Percentiles rank a stretch among this genome's conserved stretches.
These are phyloP conservation scores for Apodemus speciosus DNA, from an alignment of 2,113 vertebrate species.

Conservation along the genomic window DNA sequence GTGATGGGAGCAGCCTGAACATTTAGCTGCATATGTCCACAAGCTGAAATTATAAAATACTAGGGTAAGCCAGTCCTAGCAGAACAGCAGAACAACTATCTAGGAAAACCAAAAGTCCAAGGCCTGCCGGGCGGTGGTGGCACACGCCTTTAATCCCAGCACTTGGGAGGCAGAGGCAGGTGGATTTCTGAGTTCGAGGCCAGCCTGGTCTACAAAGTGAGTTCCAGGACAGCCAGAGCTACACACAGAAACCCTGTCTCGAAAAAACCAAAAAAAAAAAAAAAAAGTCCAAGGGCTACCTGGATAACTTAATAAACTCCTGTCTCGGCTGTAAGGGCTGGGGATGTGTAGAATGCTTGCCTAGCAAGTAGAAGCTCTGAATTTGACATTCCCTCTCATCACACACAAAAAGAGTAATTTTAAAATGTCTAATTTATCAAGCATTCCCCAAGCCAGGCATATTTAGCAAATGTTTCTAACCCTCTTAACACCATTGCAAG, in stretches of 20 bases:
- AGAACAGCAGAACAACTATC: background rate
- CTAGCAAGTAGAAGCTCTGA: background rate
- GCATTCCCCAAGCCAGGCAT: background rate
- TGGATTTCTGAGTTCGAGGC: too few relatives aligned
- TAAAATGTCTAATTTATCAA: background rate
- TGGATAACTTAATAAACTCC: background rate
- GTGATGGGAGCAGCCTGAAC: background rate
- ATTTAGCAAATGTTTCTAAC: conserved; percentile 1
- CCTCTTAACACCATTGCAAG: background rate
- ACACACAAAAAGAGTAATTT: background rate
- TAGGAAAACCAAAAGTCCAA: background rate
- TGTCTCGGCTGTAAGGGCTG: background rate
- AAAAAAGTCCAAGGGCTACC: background rate
- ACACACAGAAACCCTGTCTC: too few relatives aligned
- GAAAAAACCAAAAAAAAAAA: too few relatives aligned
- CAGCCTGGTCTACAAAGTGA: too few relatives aligned
- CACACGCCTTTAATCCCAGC: too few relatives aligned
- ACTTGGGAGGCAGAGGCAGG: too few relatives aligned
- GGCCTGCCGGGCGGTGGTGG: too few relatives aligned
- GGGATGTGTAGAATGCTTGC: background rate
- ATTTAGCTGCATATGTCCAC: background rate
- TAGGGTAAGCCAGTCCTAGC: background rate
- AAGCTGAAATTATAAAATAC: background rate
- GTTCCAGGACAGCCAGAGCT: too few relatives aligned
- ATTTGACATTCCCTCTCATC: background rate